Evolutionary conservation across 2,888 invertebrate species (phyloP), one percentile per base, ranked within the genome.

Genomic region (Lydus trimaculatus): DNA sequence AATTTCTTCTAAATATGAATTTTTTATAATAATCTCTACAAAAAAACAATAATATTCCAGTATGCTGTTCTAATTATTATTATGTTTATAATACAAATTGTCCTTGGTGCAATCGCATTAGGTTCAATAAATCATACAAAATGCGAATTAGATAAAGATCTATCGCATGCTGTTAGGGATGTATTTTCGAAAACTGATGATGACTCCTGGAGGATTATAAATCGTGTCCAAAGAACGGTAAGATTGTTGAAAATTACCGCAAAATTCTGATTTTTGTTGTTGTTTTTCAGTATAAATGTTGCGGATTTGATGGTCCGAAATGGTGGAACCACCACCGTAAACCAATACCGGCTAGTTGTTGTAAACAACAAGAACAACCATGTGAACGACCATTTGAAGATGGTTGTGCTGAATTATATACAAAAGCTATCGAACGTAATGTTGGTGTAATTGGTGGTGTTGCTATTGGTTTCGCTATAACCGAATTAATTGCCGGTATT

Each of bases 31-130:
- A 52, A 23, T 52, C 13, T 13, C n/a, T n/a, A n/a, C n/a, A 20
- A 2, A 20, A 9, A 48, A 48, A 11, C n/a, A n/a, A 43, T n/a
- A 20, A 48, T 20, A 8, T 70, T 70, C 9, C n/a, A 71, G 71
- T 71, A 65, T 61, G 67, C 64, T 15, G 56, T 64, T 6, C 8
- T 65, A 20, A 23, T 71, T 23, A 25, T 71, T 6, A 31, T 71
- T n/a, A 61, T 71, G 20, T 71, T 71, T 28, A 66, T 71, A n/a
- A 63, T 71, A 6, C 71, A 71, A 71, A 71, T 71, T 23, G 64
- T 71, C 15, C 63, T 71, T 9, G 71, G 71, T 13, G 71, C 67
- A 15, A 61, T 71, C 5, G 71, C 71, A 7, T 48, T 67, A 17
- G 71, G 67, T 0, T 39, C 61, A 31, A 58, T 65, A 2, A 62